A percentile compares a stretch with the other conserved stretches of the same genome.
Conservation (phyloP, 1,140 invertebrate genomes). For the Heliconius nattereri region DNA sequence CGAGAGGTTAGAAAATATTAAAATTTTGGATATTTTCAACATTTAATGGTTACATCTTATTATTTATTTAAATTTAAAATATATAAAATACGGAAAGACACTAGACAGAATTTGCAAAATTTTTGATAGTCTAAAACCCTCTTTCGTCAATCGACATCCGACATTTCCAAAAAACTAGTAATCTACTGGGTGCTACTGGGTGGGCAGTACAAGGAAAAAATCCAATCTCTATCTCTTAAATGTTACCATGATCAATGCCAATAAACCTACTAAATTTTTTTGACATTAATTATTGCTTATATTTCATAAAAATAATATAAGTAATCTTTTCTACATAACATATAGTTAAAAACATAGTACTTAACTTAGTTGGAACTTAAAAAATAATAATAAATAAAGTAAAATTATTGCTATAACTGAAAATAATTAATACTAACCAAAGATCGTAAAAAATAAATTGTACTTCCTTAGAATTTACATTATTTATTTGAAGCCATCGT, state of each 20-base stretch:
- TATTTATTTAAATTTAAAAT: neutral
- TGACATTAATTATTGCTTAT: neutral
- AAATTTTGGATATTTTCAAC: conserved; percentile 28
- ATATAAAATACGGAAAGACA: neutral
- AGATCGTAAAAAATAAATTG: no score
- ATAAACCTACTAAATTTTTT: conserved; percentile 6
- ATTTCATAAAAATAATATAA: neutral
- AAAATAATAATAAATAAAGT: no score
- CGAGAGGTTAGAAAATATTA: conserved; percentile 59
- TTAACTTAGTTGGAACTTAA: no score
- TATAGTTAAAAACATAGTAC: neutral
- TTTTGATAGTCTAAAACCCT: conserved; percentile 41
- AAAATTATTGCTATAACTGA: no score
- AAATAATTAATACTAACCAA: no score
- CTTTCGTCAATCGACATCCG: conserved; percentile 53
- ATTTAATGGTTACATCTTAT: neutral
- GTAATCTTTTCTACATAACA: neutral
- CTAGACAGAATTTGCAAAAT: conserved; percentile 33
- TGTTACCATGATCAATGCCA: conserved; percentile 15
- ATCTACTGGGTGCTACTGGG: neutral
- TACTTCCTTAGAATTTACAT: no score
- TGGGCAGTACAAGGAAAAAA: conserved; percentile 29
- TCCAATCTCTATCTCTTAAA: conserved; percentile 20
- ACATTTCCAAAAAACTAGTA: conserved; percentile 59
- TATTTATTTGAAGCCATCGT: no score